Evolutionary conservation across 23 tunicate species (phyloP).

Genomic region (Phallusia fumigata): DNA sequence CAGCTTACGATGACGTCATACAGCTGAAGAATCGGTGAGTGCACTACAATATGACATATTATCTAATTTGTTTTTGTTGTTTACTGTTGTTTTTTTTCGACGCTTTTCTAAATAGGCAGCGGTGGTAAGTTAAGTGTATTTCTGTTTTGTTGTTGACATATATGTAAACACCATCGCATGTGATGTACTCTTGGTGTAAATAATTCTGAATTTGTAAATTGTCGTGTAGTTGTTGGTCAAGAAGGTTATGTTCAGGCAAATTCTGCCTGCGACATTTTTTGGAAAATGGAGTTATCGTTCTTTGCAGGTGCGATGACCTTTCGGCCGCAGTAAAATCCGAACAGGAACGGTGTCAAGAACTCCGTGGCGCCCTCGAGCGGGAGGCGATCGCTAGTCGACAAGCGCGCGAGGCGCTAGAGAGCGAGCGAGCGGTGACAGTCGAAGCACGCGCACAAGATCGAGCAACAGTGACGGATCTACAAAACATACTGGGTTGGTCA

Average conservation of each 20-base stretch:
- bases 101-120: neutral
- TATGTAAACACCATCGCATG: no score
- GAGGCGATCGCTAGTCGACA: constrained; percentile 39
- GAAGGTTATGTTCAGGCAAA: no score
- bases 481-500: constrained; percentile 63
- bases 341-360: constrained; percentile 46
- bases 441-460: constrained; percentile 78
- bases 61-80: neutral
- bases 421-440: constrained; percentile 47
- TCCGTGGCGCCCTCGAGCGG: constrained; percentile 57
- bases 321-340: constrained; percentile 52
- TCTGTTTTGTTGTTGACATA: no score
- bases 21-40: constrained; percentile 46
- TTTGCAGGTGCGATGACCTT: constrained; percentile 72
- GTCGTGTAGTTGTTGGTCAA: no score
- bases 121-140: no score
- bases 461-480: constrained; percentile 68
- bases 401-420: constrained; percentile 61
- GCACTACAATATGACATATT: no score
- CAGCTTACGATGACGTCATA: constrained; percentile 42
- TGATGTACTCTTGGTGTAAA: no score
- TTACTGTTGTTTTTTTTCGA: neutral
- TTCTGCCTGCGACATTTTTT: no score
- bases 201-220: no score
- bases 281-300: no score